These are phyloP conservation scores for Brachylomia viminalis DNA, from an alignment of 2,888 invertebrate genomes.

Conservation along the genomic window DNA sequence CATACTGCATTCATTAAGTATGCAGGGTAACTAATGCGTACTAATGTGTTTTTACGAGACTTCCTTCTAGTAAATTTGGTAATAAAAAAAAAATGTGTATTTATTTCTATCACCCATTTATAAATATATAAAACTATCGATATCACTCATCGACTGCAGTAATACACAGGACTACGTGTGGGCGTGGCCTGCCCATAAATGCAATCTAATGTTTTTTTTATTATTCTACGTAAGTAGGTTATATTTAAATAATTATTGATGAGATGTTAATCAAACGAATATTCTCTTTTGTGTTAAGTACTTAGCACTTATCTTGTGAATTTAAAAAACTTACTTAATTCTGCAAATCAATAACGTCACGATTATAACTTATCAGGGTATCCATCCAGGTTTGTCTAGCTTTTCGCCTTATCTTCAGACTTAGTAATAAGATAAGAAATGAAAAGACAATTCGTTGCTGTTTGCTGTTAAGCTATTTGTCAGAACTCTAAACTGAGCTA, in stretches of 20 bases:
- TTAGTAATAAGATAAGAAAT: background rate
- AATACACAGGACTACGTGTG: too few species aligned
- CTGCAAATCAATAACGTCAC: background rate
- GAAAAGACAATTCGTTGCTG: too few species aligned
- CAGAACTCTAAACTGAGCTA: background rate
- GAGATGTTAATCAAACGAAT: constrained; percentile 8
- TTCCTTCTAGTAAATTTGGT: too few species aligned
- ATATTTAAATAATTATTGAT: constrained; percentile 21
- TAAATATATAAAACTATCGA: too few species aligned
- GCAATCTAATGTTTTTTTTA: constrained; percentile 22
- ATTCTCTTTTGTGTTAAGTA: background rate
- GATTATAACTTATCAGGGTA: constrained; percentile 1
- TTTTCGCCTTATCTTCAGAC: background rate
- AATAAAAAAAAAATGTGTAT: too few species aligned
- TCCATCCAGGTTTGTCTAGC: background rate
- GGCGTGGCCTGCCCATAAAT: too few species aligned
- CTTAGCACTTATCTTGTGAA: background rate
- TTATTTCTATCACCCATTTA: too few species aligned
- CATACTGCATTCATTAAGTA: too few species aligned
- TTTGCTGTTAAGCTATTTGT: background rate
- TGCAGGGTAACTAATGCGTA: too few species aligned
- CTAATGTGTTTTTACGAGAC: too few species aligned
- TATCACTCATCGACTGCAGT: too few species aligned
- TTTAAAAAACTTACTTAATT: background rate
- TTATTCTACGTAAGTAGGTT: constrained; percentile 20